Evolutionary conservation across 2,797 vertebrate species (phyloP).

Genomic region (Gallinago stenura): DNA sequence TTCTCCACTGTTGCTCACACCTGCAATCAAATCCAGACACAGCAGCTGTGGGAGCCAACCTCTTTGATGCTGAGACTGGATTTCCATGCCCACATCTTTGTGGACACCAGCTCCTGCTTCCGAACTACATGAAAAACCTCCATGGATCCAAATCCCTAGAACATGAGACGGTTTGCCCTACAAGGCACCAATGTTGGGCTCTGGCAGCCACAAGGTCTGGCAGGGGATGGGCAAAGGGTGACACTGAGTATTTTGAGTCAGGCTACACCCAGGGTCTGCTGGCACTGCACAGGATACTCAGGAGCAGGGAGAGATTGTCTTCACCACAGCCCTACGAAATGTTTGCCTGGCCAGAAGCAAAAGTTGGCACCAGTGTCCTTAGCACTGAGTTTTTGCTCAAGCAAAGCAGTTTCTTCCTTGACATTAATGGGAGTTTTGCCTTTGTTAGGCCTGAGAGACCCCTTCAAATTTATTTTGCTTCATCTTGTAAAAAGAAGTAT

Average conservation of each 20-base stretch:
- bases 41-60: background rate
- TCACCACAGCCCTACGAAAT: background rate
- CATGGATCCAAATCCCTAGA: fast-evolving
- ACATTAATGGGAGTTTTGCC: background rate
- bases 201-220: fast-evolving
- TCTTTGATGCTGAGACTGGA: background rate
- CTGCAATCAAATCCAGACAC: background rate
- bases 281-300: fast-evolving
- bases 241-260: fast-evolving
- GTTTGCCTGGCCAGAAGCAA: fast-evolving
- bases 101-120: background rate
- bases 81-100: fast-evolving
- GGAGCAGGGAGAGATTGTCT: fast-evolving
- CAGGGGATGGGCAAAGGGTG: background rate
- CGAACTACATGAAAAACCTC: background rate
- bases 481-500: background rate
- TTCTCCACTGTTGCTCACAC: background rate
- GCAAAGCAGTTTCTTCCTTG: background rate
- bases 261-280: background rate
- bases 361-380: background rate
- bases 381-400: background rate
- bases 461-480: background rate
- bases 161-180: fast-evolving
- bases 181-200: fast-evolving
- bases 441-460: background rate